phyloP scores from a whole-genome alignment of 2,888 invertebrate genomes.

The Agonopterix heracliana region DNA sequence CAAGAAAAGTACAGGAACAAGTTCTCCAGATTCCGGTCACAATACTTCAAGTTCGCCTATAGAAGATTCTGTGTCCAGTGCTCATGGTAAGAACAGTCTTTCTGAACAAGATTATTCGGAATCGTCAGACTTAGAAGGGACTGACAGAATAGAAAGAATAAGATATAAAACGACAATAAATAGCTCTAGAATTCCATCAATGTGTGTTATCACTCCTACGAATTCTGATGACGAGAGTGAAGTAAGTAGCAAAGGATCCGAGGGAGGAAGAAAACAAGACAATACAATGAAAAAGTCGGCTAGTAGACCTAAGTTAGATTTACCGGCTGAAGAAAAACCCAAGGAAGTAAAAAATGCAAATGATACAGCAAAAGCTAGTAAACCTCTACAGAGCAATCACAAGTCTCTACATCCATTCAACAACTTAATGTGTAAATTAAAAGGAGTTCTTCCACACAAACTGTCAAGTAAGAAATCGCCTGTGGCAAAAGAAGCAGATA shows the following conservation, averaged over 20 bases:
- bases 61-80: conserved; percentile 83
- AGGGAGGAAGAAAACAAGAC: conserved; percentile 31
- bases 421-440: conserved; percentile 83
- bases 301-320: conserved; percentile 57
- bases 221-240: conserved; percentile 91
- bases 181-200: conserved; percentile 91
- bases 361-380: conserved; percentile 37
- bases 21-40: conserved; percentile 87
- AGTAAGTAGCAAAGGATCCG: conserved; percentile 47
- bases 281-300: conserved; percentile 39
- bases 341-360: conserved; percentile 38
- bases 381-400: conserved; percentile 42
- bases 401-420: conserved; percentile 79
- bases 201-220: conserved; percentile 93
- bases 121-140: conserved; percentile 91
- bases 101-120: conserved; percentile 91
- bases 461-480: conserved; percentile 69
- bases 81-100: conserved; percentile 80
- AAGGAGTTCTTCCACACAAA: conserved; percentile 77
- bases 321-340: conserved; percentile 49
- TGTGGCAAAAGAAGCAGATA: conserved; percentile 57
- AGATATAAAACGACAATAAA: conserved; percentile 91
- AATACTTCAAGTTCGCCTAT: conserved; percentile 88
- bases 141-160: conserved; percentile 90
- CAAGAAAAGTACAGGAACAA: conserved; percentile 79